A percentile compares a stretch with the other conserved stretches of the same genome.
These are phyloP conservation scores for Elgaria multicarinata DNA, from an alignment of 2,113 vertebrate species.

Conservation along the genomic window DNA sequence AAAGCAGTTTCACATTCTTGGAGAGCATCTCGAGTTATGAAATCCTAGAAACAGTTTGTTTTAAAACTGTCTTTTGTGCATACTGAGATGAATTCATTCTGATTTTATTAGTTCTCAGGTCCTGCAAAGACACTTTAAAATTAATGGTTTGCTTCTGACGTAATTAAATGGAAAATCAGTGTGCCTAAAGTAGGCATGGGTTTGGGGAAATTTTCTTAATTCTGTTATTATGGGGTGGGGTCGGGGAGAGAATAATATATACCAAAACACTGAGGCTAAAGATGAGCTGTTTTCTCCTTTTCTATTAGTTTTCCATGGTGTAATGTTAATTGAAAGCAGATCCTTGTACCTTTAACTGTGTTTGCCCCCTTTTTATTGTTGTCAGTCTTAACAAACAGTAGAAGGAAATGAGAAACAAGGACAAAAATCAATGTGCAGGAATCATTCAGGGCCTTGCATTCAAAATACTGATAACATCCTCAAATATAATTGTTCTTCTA, in stretches of 20 bases:
- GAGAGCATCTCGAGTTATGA: slow-evolving; percentile 58
- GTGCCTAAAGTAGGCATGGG: slow-evolving; percentile 49
- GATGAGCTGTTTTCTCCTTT: slow-evolving; percentile 27
- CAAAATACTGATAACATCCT: slow-evolving; percentile 62
- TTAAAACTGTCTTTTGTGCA: slow-evolving; percentile 65
- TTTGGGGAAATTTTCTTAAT: slow-evolving; percentile 30
- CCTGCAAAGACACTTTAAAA: slow-evolving; percentile 63
- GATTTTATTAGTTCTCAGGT: slow-evolving; percentile 58
- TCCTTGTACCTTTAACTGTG: slow-evolving; percentile 43
- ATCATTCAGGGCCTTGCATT: slow-evolving; percentile 69
- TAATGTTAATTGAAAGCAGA: slow-evolving; percentile 70
- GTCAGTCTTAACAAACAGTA: slow-evolving; percentile 66
- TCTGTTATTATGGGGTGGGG: background rate
- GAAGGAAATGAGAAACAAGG: slow-evolving; percentile 58
- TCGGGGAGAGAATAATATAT: slow-evolving; percentile 2
- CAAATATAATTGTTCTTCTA: slow-evolving; percentile 21
- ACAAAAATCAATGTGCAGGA: slow-evolving; percentile 63
- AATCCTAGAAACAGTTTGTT: background rate
- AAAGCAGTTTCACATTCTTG: slow-evolving; percentile 46
- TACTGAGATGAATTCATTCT: slow-evolving; percentile 67
- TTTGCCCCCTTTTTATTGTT: slow-evolving; percentile 64
- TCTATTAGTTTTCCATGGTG: slow-evolving; percentile 39
- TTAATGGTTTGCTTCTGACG: slow-evolving; percentile 64
- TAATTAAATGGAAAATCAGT: slow-evolving; percentile 67
- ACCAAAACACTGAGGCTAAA: background rate